phyloP scores from a whole-genome alignment of 2,113 vertebrate species.

The Gasterosteus nipponicus region DNA sequence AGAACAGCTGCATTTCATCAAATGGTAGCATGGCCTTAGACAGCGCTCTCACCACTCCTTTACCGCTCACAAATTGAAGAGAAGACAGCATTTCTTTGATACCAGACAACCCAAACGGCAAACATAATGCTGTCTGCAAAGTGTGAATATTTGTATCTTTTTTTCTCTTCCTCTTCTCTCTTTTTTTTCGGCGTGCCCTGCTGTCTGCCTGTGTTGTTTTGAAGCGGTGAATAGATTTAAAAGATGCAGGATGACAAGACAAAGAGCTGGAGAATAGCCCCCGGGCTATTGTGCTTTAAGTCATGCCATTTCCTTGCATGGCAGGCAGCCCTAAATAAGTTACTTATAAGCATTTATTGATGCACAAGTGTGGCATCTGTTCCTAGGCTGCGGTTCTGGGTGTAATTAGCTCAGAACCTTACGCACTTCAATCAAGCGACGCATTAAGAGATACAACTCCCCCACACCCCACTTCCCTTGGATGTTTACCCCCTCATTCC shows the following conservation, averaged over 20 bases:
- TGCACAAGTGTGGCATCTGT: conserved; percentile 85
- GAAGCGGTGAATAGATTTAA: conserved; percentile 82
- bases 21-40: conserved; percentile 69
- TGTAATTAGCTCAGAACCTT: conserved; percentile 82
- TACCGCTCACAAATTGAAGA: conserved; percentile 64
- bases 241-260: conserved; percentile 86
- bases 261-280: conserved; percentile 81
- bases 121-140: conserved; percentile 77
- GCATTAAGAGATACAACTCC: conserved; percentile 71
- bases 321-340: conserved; percentile 85
- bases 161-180: conserved; percentile 48
- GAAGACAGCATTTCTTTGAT: conserved; percentile 72
- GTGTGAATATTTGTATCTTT: conserved; percentile 78
- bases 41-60: conserved; percentile 57
- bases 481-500: conserved; percentile 59
- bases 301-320: conserved; percentile 85
- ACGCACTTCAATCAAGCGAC: conserved; percentile 79
- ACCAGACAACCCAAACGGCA: conserved; percentile 69
- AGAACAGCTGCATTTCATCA: conserved; percentile 72
- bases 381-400: conserved; percentile 76
- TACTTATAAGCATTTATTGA: conserved; percentile 87
- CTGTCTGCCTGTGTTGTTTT: conserved; percentile 82
- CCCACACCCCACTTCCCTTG: conserved; percentile 29
- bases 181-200: conserved; percentile 63
- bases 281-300: conserved; percentile 81